These are phyloP conservation scores for Oscheius onirici DNA, from an alignment of 2,888 invertebrate species.

Conservation along the genomic window DNA sequence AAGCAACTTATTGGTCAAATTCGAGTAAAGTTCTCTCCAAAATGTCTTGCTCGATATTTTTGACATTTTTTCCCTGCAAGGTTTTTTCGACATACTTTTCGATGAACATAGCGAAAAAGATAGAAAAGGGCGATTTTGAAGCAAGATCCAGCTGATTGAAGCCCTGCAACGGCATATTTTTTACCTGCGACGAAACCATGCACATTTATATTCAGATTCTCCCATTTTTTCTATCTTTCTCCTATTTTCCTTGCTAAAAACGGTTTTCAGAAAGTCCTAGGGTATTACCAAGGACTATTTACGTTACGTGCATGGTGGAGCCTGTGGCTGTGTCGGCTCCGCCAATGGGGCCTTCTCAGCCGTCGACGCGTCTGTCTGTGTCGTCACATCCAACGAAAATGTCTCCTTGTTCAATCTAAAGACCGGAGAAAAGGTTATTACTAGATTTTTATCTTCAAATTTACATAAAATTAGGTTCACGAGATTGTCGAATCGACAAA, in stretches of 20 bases:
- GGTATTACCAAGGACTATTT: conserved; percentile 86
- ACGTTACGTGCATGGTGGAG: conserved; percentile 84
- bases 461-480: conserved; percentile 47
- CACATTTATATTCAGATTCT: not conserved
- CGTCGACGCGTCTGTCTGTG: conserved; percentile 83
- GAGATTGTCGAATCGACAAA: conserved; percentile 75
- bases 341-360: conserved; percentile 82
- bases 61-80: no score
- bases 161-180: not conserved
- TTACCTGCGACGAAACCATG: not conserved
- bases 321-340: conserved; percentile 85
- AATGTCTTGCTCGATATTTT: not conserved
- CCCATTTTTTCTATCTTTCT: not conserved
- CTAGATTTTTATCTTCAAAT: no score
- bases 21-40: no score
- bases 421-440: conserved; percentile 84
- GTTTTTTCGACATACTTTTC: not conserved
- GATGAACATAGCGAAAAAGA: not conserved
- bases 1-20: not conserved
- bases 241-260: not conserved
- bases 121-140: not conserved
- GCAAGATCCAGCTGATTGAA: not conserved
- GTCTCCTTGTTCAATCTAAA: conserved; percentile 92
- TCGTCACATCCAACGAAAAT: conserved; percentile 92
- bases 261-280: conserved; percentile 23